Conservation (phyloP, 1,140 invertebrate species). For the Mactra quadrangularis region DNA sequence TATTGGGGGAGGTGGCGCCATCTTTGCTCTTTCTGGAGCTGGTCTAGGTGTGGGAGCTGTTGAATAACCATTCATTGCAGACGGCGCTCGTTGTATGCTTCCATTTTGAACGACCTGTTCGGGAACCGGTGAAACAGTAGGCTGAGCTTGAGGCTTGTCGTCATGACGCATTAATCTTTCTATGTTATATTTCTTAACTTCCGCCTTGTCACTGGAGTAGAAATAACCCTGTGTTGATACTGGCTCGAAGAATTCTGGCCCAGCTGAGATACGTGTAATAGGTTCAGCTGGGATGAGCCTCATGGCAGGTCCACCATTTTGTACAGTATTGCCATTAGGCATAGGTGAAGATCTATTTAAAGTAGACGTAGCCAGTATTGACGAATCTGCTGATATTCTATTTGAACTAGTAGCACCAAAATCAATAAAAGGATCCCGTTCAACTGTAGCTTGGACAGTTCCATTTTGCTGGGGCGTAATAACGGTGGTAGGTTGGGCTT, state of each 20-base stretch:
- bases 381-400: constrained; percentile 7
- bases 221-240: constrained; percentile 78
- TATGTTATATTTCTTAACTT: constrained; percentile 76
- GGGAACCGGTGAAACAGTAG: too few relatives aligned
- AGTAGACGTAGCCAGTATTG: background rate
- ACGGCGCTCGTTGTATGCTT: constrained; percentile 9
- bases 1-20: constrained; percentile 21
- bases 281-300: constrained; percentile 63
- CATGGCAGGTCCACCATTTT: constrained; percentile 36
- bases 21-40: background rate
- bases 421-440: constrained; percentile 24
- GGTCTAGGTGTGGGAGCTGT: background rate
- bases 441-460: constrained; percentile 21
- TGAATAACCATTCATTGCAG: constrained; percentile 15
- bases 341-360: background rate
- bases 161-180: constrained; percentile 48
- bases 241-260: constrained; percentile 75
- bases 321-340: constrained; percentile 14
- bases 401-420: background rate
- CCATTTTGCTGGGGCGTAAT: constrained; percentile 8
- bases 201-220: constrained; percentile 71
- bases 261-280: constrained; percentile 56
- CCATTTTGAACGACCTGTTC: too few relatives aligned
- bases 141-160: constrained; percentile 3
- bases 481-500: background rate